Conservation (phyloP, 2,113 vertebrate species). For the Microcebus jonahi region DNA sequence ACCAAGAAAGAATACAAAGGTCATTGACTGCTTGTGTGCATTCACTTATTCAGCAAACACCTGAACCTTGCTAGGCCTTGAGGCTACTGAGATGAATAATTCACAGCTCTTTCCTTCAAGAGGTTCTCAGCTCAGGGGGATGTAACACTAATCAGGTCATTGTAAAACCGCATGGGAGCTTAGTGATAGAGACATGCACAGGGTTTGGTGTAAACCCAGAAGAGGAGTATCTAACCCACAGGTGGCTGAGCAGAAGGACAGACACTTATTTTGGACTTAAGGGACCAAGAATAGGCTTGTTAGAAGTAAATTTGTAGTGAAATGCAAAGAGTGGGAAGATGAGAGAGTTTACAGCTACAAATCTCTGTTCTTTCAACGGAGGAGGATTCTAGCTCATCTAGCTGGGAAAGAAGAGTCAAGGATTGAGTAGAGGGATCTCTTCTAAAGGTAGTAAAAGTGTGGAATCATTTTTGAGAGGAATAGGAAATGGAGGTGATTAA, state of each 20-base stretch:
- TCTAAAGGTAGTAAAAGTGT: not conserved
- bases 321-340: not conserved
- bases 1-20: not conserved
- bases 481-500: not conserved
- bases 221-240: not conserved
- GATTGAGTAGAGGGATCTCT: not conserved
- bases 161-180: not conserved
- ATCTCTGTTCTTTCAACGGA: not conserved
- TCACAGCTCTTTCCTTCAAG: not conserved
- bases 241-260: not conserved
- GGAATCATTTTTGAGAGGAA: not conserved
- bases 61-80: not conserved
- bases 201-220: not conserved
- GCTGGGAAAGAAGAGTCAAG: not conserved
- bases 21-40: not conserved
- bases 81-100: not conserved
- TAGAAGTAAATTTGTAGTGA: not conserved
- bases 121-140: not conserved
- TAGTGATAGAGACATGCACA: not conserved
- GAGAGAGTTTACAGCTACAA: not conserved
- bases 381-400: not conserved
- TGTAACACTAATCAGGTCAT: not conserved
- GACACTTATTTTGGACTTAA: not conserved
- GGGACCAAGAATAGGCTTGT: not conserved
- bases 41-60: not conserved